These are phyloP conservation scores for Eudasyphora cyanicolor DNA, from an alignment of 2,888 invertebrate genomes.

Conservation along the genomic window DNA sequence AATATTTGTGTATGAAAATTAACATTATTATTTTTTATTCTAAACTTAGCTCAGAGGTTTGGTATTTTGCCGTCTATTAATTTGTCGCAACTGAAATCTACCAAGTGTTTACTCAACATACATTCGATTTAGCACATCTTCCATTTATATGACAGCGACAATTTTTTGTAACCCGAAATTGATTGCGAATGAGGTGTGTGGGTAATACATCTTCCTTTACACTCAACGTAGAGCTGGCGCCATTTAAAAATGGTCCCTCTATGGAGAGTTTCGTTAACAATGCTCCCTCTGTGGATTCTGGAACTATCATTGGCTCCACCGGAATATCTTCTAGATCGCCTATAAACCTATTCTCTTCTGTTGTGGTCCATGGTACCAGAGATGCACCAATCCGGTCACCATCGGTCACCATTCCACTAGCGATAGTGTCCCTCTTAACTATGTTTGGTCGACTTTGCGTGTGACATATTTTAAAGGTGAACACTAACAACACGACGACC, in stretches of 20 bases:
- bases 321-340: too few relatives aligned
- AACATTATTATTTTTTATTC: too few relatives aligned
- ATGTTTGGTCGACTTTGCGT: background rate
- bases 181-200: background rate
- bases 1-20: too few relatives aligned
- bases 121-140: too few relatives aligned
- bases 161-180: constrained; percentile 1
- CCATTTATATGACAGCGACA: constrained; percentile 5
- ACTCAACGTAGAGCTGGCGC: too few relatives aligned
- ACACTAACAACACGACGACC: background rate
- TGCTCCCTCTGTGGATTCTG: too few relatives aligned
- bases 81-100: too few relatives aligned
- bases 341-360: background rate
- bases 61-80: too few relatives aligned
- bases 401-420: background rate
- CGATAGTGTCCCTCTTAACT: background rate
- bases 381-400: background rate
- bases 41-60: too few relatives aligned
- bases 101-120: too few relatives aligned
- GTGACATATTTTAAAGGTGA: background rate
- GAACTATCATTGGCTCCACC: too few relatives aligned
- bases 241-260: background rate
- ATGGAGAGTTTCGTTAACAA: background rate
- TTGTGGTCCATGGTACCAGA: background rate
- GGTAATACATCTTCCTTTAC: background rate